Conservation (phyloP, 1,140 invertebrate genomes). For the Whitmania pigra region DNA sequence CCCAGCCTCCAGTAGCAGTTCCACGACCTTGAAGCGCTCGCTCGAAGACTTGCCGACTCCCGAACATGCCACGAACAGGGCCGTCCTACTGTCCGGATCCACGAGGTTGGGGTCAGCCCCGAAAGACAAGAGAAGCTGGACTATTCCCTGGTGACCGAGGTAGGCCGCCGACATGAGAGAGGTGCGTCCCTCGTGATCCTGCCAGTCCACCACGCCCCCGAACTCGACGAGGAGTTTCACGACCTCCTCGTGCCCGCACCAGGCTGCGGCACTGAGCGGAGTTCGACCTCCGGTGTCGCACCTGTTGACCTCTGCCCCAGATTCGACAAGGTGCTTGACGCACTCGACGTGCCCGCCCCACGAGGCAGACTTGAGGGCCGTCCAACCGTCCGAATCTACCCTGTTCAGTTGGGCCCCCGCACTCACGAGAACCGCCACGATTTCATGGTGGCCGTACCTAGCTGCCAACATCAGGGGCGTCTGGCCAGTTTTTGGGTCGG, state of each 20-base stretch:
- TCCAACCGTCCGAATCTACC: constrained; percentile 94
- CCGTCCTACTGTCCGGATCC: constrained; percentile 57
- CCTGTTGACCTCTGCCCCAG: constrained; percentile 72
- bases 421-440: constrained; percentile 58
- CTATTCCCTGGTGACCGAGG: constrained; percentile 48
- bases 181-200: constrained; percentile 71
- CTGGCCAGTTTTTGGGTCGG: constrained; percentile 53
- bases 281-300: constrained; percentile 70
- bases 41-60: constrained; percentile 51
- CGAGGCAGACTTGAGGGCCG: constrained; percentile 95
- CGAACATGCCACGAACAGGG: constrained; percentile 52
- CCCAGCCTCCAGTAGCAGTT: constrained; percentile 58
- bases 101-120: constrained; percentile 38
- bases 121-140: constrained; percentile 38
- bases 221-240: constrained; percentile 69
- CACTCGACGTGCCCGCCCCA: constrained; percentile 84
- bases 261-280: constrained; percentile 73
- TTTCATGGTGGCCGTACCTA: constrained; percentile 46
- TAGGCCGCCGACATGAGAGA: constrained; percentile 48
- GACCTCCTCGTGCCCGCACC: constrained; percentile 81
- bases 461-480: constrained; percentile 63
- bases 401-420: constrained; percentile 50
- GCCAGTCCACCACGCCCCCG: constrained; percentile 70
- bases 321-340: constrained; percentile 44
- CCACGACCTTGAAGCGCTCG: constrained; percentile 48